A percentile compares a stretch with the other conserved stretches of the same genome.
Conservation (phyloP, 2,797 vertebrate genomes). For the Eptatretus atami region DNA sequence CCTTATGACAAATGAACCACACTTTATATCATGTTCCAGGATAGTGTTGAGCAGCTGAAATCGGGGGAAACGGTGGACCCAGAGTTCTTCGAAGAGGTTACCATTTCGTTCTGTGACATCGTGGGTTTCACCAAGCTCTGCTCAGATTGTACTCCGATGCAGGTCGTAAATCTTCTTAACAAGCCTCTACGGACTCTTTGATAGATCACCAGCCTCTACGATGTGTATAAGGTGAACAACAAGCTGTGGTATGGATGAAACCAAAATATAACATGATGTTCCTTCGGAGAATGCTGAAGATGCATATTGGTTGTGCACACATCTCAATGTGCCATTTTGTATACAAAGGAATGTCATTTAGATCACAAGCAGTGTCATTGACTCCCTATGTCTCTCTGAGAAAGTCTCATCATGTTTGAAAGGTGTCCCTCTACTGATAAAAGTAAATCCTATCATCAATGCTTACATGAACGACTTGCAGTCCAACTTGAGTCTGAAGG, state of each 20-base stretch:
- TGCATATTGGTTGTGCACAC: no score
- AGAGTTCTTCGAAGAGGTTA: conserved; percentile 30
- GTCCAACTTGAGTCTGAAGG: no score
- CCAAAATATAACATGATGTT: background rate
- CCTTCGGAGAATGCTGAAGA: background rate
- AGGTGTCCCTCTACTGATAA: no score
- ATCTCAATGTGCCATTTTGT: no score
- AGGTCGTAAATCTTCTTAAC: conserved; percentile 34
- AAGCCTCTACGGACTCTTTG: conserved; percentile 39
- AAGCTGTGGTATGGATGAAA: background rate
- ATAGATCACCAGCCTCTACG: conserved; percentile 26
- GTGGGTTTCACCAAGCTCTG: conserved; percentile 47
- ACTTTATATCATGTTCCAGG: conserved; percentile 12
- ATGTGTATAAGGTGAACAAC: conserved; percentile 33
- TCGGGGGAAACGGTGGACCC: conserved; percentile 30
- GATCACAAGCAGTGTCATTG: no score
- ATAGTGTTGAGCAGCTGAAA: conserved; percentile 30
- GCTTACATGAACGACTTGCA: no score
- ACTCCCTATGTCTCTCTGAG: no score
- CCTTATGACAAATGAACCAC: no score
- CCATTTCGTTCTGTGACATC: conserved; percentile 51
- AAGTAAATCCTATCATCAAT: no score
- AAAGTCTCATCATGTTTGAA: no score
- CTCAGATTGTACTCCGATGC: conserved; percentile 26
- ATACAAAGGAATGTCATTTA: no score